Conservation (phyloP, 2,797 vertebrate genomes). For the Semaprochilodus insignis region DNA sequence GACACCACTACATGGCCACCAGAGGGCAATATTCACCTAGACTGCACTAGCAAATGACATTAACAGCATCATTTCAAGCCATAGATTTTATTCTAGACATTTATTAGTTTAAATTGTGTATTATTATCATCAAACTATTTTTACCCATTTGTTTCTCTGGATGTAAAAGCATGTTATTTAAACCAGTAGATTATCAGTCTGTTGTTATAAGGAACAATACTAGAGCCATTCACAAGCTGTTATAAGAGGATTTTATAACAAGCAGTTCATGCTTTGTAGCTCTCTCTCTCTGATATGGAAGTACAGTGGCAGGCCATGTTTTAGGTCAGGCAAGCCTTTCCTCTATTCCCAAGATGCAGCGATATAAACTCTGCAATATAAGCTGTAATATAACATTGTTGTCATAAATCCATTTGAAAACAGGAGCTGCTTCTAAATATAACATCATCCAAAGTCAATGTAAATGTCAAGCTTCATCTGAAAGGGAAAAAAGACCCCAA, state of each 20-base stretch:
- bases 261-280: not conserved
- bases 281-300: too few relatives aligned
- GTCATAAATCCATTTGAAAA: too few relatives aligned
- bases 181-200: not conserved
- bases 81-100: not conserved
- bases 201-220: not conserved
- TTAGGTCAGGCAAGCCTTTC: too few relatives aligned
- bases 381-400: too few relatives aligned
- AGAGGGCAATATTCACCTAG: constrained; percentile 20
- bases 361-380: too few relatives aligned
- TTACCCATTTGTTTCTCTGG: not conserved
- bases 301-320: too few relatives aligned
- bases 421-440: too few relatives aligned
- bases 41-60: not conserved
- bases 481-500: too few relatives aligned
- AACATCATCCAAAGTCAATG: too few relatives aligned
- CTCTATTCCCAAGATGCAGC: too few relatives aligned
- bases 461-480: too few relatives aligned
- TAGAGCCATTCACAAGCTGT: not conserved
- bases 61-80: not conserved
- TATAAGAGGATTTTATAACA: constrained; percentile 7
- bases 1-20: not conserved
- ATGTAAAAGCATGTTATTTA: not conserved
- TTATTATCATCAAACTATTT: not conserved
- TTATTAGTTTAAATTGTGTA: not conserved